Conservation (phyloP, 2,888 invertebrate species). For the Perizoma affinitatum region DNA sequence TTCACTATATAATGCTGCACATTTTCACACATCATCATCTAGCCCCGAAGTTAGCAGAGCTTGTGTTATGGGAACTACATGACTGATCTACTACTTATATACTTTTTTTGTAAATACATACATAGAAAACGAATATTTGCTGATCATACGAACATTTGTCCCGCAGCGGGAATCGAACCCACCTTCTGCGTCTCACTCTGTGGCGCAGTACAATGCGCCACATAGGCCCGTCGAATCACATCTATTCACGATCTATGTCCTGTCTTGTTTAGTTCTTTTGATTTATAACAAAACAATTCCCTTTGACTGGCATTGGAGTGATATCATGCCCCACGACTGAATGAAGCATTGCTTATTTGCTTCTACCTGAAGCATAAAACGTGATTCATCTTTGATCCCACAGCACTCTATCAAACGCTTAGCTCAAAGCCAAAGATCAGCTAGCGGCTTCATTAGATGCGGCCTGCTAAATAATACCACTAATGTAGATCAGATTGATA, state of each 20-base stretch:
- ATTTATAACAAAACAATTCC: slow-evolving; percentile 14
- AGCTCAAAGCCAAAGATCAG: slow-evolving; percentile 36
- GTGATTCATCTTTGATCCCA: slow-evolving; percentile 32
- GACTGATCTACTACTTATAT: no score
- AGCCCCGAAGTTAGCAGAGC: no score
- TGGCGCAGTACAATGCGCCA: no score
- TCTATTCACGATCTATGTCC: slow-evolving; percentile 3
- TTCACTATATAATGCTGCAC: no score
- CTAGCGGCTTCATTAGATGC: slow-evolving; percentile 53
- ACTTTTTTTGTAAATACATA: no score
- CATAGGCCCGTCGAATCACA: no score
- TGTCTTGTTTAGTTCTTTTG: slow-evolving; percentile 2
- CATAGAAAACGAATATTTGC: no score
- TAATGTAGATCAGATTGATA: slow-evolving; percentile 54
- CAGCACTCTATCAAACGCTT: slow-evolving; percentile 44
- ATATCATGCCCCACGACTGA: slow-evolving; percentile 15
- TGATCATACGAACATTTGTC: no score
- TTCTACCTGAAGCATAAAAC: slow-evolving; percentile 18
- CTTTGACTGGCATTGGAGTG: slow-evolving; percentile 6
- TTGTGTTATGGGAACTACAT: no score
- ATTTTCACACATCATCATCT: no score
- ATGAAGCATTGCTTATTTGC: slow-evolving; percentile 5
- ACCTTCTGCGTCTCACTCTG: no score
- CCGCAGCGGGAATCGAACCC: no score
- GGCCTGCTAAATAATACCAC: slow-evolving; percentile 51